Conservation (phyloP, 2,888 invertebrate species). For the Matsumyia berberina region DNA sequence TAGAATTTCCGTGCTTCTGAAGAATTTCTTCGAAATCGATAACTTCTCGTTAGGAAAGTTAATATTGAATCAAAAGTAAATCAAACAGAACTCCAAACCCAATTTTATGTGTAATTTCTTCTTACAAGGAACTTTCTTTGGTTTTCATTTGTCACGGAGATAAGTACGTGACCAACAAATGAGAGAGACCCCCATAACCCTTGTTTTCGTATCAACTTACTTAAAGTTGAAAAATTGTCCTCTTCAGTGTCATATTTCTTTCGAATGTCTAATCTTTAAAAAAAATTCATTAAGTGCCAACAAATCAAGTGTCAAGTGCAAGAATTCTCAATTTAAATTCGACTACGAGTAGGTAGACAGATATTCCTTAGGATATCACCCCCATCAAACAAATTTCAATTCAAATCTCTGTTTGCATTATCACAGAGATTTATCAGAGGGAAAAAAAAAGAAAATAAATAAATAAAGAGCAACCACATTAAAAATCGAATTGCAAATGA, state of each 20-base stretch:
- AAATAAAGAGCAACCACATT: constrained; percentile 40
- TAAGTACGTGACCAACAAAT: too few relatives aligned
- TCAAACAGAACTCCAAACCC: background rate
- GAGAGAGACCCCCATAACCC: too few relatives aligned
- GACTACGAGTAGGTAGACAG: too few relatives aligned
- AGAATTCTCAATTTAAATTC: background rate
- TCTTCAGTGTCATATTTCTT: too few relatives aligned
- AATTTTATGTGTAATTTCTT: background rate
- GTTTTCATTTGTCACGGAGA: too few relatives aligned
- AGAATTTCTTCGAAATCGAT: too few relatives aligned
- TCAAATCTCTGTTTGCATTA: constrained; percentile 36
- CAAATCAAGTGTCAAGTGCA: background rate
- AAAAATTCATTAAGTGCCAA: too few relatives aligned
- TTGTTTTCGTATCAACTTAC: too few relatives aligned
- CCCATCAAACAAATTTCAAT: constrained; percentile 11
- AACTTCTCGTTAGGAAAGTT: constrained; percentile 2
- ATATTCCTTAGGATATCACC: constrained; percentile 1
- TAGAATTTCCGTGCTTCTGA: background rate
- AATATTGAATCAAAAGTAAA: background rate
- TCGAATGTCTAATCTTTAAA: too few relatives aligned
- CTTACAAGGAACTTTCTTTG: background rate
- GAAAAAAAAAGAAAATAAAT: background rate
- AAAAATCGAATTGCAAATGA: constrained; percentile 63
- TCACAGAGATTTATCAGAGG: constrained; percentile 25
- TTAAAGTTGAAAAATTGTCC: too few relatives aligned